phyloP scores from a whole-genome alignment of 2,797 vertebrate species.

The Halcyon leucocephala region DNA sequence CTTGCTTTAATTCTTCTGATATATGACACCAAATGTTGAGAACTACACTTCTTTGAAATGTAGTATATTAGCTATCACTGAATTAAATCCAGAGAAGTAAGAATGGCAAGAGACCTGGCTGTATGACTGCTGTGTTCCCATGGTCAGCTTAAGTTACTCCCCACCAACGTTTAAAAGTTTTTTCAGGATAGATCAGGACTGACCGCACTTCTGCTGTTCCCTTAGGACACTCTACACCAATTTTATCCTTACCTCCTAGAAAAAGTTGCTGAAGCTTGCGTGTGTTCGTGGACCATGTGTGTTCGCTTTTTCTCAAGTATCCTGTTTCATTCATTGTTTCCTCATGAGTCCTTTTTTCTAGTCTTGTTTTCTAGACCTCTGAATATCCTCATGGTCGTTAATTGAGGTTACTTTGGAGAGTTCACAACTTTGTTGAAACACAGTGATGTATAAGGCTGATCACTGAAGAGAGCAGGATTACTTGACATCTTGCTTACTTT shows the following conservation, averaged over 20 bases:
- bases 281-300: accelerated
- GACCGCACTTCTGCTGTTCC: neutral
- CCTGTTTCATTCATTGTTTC: neutral
- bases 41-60: neutral
- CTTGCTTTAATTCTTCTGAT: neutral
- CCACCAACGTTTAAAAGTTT: neutral
- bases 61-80: neutral
- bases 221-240: neutral
- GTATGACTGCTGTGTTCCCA: accelerated
- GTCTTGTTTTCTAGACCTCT: neutral
- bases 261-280: neutral
- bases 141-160: neutral
- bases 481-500: neutral
- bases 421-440: neutral
- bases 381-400: neutral
- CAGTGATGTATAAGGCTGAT: neutral
- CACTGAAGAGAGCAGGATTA: neutral
- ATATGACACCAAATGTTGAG: neutral
- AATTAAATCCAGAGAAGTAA: neutral
- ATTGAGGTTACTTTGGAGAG: neutral
- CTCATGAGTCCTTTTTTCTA: neutral
- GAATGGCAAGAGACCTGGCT: neutral
- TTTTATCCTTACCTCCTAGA: neutral
- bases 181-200: neutral
- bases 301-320: neutral